Evolutionary conservation across 2,113 vertebrate genomes (phyloP), one percentile per base, ranked within the genome.

Genomic region (Turdus rufiventris): DNA sequence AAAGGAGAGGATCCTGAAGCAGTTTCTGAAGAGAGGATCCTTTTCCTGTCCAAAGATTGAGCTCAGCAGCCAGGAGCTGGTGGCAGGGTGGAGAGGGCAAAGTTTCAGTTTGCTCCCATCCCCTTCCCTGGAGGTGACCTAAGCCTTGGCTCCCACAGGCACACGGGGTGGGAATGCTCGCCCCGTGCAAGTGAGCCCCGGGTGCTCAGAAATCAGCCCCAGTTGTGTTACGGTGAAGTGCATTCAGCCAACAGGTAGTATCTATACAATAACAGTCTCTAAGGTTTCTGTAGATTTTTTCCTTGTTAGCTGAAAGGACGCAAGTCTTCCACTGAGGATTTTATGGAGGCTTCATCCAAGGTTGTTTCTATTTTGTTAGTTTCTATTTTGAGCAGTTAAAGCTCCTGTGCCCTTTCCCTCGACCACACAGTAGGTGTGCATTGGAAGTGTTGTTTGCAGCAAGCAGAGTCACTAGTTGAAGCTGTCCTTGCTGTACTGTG

Each of bases 301-400:
- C 97, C 98, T 98, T 94, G 34, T 91, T 97, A 95, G 79, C 96
- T 97, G 95, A 98, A 98, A 98, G 96, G 98, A 98, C 97, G 98
- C 95, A 95, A 97, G 98, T 98, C 98, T 98, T 98, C 98, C 98
- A 98, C 93, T 97, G 97, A 97, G 97, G 95, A 97, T 97, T 96
- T 95, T 98, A 96, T 86, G 96, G 97, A 98, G 97, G 97, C 97
- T 97, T 98, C 93, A 96, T 95, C 97, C 97, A 71, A 95, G 91
- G 93, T 95, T 93, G 83, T 93, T 94, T 85, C 89, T 95, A 86
- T 81, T 71, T 96, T 34, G 91, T 97, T 96, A 79, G 24, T 77
- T 94, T 94, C 91, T 95, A 1, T 76, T 96, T 94, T 76, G 93
- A 94, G 95, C 95, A 85, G 97, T 97, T 94, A 92, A 65, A 94